These are phyloP conservation scores for Cryptosula pallasiana DNA, from an alignment of 2,888 invertebrate species.

Conservation along the genomic window DNA sequence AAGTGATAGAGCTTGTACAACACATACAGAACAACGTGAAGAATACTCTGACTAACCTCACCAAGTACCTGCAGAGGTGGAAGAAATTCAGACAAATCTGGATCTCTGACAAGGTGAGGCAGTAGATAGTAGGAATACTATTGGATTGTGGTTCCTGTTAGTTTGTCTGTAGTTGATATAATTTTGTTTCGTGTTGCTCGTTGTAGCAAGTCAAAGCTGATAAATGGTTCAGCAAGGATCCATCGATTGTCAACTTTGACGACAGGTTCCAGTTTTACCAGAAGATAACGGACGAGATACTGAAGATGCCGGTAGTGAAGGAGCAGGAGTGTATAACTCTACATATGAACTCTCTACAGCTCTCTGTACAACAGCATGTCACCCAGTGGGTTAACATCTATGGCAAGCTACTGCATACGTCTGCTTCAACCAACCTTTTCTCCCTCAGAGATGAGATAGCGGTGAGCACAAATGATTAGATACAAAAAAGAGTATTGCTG, in stretches of 20 bases:
- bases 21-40: constrained; percentile 66
- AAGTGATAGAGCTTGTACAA: constrained; percentile 65
- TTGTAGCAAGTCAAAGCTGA: constrained; percentile 62
- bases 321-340: constrained; percentile 56
- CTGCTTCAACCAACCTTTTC: constrained; percentile 66
- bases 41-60: constrained; percentile 64
- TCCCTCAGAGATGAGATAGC: constrained; percentile 67
- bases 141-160: not conserved
- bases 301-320: constrained; percentile 44
- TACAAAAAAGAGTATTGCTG: too few species aligned
- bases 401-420: constrained; percentile 65
- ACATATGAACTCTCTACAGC: constrained; percentile 67
- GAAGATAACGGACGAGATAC: constrained; percentile 66
- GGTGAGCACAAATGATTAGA: too few species aligned
- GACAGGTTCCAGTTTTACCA: constrained; percentile 80
- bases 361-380: constrained; percentile 68
- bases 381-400: constrained; percentile 72
- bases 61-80: constrained; percentile 60
- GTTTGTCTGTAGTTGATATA: too few species aligned
- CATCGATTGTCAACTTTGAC: constrained; percentile 67
- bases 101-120: constrained; percentile 50
- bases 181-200: too few species aligned
- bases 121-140: not conserved
- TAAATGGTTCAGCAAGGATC: constrained; percentile 67
- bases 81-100: constrained; percentile 51